Conservation (phyloP, 2,113 vertebrate species). For the Takifugu flavidus region DNA sequence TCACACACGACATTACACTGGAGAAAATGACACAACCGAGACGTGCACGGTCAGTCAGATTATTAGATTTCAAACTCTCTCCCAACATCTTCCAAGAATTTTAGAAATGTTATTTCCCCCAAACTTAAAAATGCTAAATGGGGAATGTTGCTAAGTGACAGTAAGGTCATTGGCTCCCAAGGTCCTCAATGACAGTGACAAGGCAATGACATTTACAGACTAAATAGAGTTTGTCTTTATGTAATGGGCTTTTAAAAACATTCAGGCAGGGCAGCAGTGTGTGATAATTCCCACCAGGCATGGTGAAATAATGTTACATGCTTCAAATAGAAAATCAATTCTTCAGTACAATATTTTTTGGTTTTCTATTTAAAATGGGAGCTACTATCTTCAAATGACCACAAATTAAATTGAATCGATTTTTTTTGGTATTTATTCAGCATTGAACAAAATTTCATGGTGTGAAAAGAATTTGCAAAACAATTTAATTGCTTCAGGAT, state of each 20-base stretch:
- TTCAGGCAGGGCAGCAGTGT: conserved; percentile 19
- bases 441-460: conserved; percentile 47
- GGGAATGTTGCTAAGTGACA: background rate
- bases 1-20: conserved; percentile 79
- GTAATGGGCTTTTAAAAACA: conserved; percentile 8
- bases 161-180: background rate
- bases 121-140: background rate
- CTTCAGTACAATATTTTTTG: conserved; percentile 45
- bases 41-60: conserved; percentile 75
- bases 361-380: conserved; percentile 50
- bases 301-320: conserved; percentile 39
- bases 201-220: too few relatives aligned
- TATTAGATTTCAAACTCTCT: conserved; percentile 11
- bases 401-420: conserved; percentile 54
- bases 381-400: conserved; percentile 40
- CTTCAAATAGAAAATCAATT: conserved; percentile 60
- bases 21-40: conserved; percentile 73
- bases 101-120: background rate
- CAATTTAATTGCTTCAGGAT: conserved; percentile 45
- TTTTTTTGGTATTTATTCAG: conserved; percentile 56
- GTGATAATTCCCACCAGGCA: conserved; percentile 47
- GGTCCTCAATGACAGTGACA: too few relatives aligned
- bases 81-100: too few relatives aligned
- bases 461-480: conserved; percentile 51
- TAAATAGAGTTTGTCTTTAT: too few relatives aligned